Conservation (phyloP, 1,140 invertebrate genomes). For the Drosophila simulans region DNA sequence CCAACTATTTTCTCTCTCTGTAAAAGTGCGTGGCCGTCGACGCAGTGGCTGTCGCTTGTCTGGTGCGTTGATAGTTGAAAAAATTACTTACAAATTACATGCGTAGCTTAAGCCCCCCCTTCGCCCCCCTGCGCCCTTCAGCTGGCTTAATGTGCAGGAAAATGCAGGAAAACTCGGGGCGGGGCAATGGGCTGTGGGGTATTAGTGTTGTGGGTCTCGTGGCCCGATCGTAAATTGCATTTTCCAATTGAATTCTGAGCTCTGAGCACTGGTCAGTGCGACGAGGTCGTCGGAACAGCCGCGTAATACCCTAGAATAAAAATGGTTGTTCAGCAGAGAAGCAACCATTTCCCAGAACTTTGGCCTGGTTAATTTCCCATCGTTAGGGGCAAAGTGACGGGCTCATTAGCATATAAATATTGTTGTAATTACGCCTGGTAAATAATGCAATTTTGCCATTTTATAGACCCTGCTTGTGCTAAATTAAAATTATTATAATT, state of each 20-base stretch:
- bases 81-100: constrained; percentile 83
- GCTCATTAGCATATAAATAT: constrained; percentile 66
- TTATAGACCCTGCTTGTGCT: constrained; percentile 37
- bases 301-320: constrained; percentile 7
- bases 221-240: constrained; percentile 72
- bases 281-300: constrained; percentile 29
- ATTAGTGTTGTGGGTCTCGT: constrained; percentile 74
- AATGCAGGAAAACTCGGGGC: constrained; percentile 6
- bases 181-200: constrained; percentile 38
- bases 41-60: constrained; percentile 56
- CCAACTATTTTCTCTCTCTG: constrained; percentile 1
- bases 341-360: constrained; percentile 18
- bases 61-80: constrained; percentile 77
- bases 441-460: constrained; percentile 75
- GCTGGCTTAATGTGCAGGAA: constrained; percentile 70
- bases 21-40: constrained; percentile 57
- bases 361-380: constrained; percentile 34
- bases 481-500: constrained; percentile 75
- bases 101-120: constrained; percentile 72
- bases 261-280: constrained; percentile 57
- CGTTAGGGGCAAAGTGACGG: constrained; percentile 30
- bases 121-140: constrained; percentile 55
- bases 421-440: constrained; percentile 67
- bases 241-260: constrained; percentile 78
- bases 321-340: neutral